These are phyloP conservation scores for Notarius quadriscutis DNA, from an alignment of 2,113 vertebrate genomes.

Conservation along the genomic window DNA sequence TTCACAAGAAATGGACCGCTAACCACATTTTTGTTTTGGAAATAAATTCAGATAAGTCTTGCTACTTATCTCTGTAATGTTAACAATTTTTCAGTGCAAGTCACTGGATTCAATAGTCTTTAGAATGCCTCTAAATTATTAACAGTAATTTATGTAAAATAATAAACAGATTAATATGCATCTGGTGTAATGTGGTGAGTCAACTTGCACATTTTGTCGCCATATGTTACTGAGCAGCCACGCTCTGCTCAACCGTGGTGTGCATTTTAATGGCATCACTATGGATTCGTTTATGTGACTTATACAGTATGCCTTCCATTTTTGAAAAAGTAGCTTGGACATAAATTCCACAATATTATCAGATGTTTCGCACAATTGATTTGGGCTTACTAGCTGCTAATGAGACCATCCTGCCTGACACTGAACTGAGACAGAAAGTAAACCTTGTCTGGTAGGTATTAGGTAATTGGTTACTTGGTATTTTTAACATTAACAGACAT, in stretches of 20 bases:
- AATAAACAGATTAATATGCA: not conserved
- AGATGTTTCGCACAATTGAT: not conserved
- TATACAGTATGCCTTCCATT: not conserved
- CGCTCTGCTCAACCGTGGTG: not conserved
- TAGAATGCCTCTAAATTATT: not conserved
- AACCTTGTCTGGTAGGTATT: not conserved
- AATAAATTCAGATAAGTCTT: not conserved
- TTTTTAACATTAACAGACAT: not conserved
- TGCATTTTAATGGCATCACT: not conserved
- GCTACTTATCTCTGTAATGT: not conserved
- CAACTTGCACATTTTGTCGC: not conserved
- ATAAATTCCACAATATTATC: not conserved
- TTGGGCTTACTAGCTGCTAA: not conserved
- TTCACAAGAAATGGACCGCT: not conserved
- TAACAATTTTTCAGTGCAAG: not conserved
- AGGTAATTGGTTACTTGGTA: not conserved
- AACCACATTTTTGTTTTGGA: not conserved
- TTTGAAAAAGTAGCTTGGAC: not conserved
- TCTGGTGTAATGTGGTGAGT: not conserved
- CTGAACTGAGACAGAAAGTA: not conserved
- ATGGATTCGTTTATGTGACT: not conserved
- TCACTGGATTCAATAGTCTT: not conserved
- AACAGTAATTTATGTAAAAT: not conserved
- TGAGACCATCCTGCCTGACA: not conserved
- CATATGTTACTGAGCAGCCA: not conserved